Base-by-base conservation (phyloP, 2,113 vertebrate genomes). In the Pleuronectes platessa region DNA sequence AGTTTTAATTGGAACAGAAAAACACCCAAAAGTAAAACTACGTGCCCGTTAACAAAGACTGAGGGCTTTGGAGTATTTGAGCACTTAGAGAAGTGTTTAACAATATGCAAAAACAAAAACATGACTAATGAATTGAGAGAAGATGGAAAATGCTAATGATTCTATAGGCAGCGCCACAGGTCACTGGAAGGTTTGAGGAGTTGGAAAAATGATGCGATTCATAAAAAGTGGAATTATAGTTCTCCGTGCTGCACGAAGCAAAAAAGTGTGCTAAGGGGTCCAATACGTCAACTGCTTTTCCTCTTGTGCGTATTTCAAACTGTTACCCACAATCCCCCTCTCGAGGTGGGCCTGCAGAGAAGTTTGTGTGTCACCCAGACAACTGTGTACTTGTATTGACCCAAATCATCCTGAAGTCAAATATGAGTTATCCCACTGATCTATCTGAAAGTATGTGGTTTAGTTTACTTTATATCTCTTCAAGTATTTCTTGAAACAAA, bases 1-100 rank as follows among this genome's bases (percentile, higher is more conserved):
- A 55, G 61, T 71, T 78, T 42, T 35, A 76, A 69, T 76, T 60
- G 55, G 15, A 53, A 63, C 69, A 70, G 27, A 62, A 59, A 54
- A 42, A 31, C 31, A 31, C 6, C 31, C 71, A 75, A 76, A 76
- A 18, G 75, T 51, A 55, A 54, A 68, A 63, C 60, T 14, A 24
- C 62, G 67, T 21, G 13, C 13, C 53, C 26, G 40, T 53, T 40
- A 23, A 61, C 64, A 61, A 59, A 37, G 23, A 26, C 21, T 5
- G 4, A 15, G 53, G n/a, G n/a, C 23, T 58, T 31, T 14, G 12
- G 40, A 13, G 40, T 42, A 42, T 42, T 13, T 42, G 0, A 60
- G 9, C 53, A 55, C 11, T 31, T 31, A 31, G 31, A 31, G 6
- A 31, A 31, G 31, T 47, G 11, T 18, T 62, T 13, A 20, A 26